Base-by-base conservation (phyloP, 2,888 invertebrate genomes). In the Tipula unca region DNA sequence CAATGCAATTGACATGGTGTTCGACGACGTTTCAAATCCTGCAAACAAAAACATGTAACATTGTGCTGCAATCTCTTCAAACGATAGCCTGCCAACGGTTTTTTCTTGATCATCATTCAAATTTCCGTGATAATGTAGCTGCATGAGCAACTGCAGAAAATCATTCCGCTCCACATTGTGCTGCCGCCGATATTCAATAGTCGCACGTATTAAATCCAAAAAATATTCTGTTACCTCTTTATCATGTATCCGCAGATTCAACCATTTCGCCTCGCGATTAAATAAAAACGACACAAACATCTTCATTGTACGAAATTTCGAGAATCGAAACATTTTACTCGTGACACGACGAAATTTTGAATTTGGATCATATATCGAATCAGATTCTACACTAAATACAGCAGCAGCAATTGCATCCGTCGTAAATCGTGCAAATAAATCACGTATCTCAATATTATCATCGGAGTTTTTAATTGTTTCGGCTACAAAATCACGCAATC, bases 361-460 rank as follows among this genome's bases (percentile, higher is more conserved):
- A 85, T 92, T 89, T 0, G 92, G 91, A 88, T 93, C 91, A 82
- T 91, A 90, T 87, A 94, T 92, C 39, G 92, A 92, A 87, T 94
- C 92, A 87, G 93, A 93, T 87, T 93, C 92, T n/a, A 94, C 90
- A 29, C 93, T 94, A 88, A 93, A 94, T 13, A 93, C 93, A 86
- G 93, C 92, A 85, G 92, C 92, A 0, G 39, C 86, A 6, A 86
- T 86, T 3, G 88, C 87, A 85, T 89, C 89, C 13, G 88, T 88
- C 14, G 87, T 87, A 86, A 87, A 88, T 3, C 88, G 87, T 36
- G 86, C 86, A 20, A 86, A 25, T 35, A 85, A 54, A 36, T 86
- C 86, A 13, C 84, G 54, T 14, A 86, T 32, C 69, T 86, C 86
- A 42, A 87, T 69, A 69, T 20, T 5, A 25, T 82, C n/a, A 48